Conservation (phyloP, 2,888 invertebrate genomes). For the Hydrotaea cyrtoneurina region DNA sequence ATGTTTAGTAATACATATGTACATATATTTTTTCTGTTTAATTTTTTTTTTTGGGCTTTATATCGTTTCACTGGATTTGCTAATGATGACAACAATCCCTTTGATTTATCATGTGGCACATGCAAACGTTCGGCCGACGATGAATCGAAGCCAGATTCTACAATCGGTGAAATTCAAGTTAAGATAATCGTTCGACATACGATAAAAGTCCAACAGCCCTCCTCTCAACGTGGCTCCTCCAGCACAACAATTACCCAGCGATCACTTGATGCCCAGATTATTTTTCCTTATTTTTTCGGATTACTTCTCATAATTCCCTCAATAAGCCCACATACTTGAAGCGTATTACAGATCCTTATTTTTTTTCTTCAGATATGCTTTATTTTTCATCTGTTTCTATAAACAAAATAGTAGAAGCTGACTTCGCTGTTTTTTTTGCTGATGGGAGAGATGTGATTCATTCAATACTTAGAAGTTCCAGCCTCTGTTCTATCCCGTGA, state of each 20-base stretch:
- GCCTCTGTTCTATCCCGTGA: too few relatives aligned
- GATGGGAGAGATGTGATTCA: too few relatives aligned
- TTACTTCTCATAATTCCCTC: too few relatives aligned
- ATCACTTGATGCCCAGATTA: conserved; percentile 89
- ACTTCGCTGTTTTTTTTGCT: too few relatives aligned
- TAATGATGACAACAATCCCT: conserved; percentile 82
- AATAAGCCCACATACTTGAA: too few relatives aligned
- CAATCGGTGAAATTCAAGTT: conserved; percentile 81
- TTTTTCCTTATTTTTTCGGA: conserved; percentile 92
- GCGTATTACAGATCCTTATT: too few relatives aligned
- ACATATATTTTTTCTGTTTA: conserved; percentile 35
- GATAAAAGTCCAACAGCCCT: conserved; percentile 76
- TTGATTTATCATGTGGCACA: conserved; percentile 91
- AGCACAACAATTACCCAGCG: conserved; percentile 86
- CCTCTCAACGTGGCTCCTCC: conserved; percentile 84
- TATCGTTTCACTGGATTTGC: conserved; percentile 70
- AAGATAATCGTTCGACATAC: conserved; percentile 78
- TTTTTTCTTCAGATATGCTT: too few relatives aligned
- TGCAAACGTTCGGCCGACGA: conserved; percentile 86
- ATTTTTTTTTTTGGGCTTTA: too few relatives aligned
- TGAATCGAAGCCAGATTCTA: conserved; percentile 70
- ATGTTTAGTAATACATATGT: not conserved
- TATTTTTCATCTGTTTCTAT: too few relatives aligned
- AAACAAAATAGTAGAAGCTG: too few relatives aligned
- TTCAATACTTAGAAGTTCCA: too few relatives aligned